Evolutionary conservation across 1,140 invertebrate genomes (phyloP).

Genomic region (Potamilus streckersoni): DNA sequence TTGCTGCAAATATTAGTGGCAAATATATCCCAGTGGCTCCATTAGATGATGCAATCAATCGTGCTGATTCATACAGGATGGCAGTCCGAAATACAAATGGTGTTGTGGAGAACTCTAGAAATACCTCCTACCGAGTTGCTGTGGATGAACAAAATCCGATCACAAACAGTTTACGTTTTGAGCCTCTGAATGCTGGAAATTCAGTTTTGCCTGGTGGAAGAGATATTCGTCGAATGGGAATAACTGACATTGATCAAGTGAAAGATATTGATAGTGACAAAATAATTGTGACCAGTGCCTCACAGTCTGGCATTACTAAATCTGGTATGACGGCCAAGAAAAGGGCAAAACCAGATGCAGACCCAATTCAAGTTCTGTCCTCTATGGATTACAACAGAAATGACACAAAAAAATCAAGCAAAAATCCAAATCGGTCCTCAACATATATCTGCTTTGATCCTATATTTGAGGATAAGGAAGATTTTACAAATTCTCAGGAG

Average conservation of each 20-base stretch:
- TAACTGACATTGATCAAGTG: conserved; percentile 60
- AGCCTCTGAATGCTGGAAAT: conserved; percentile 39
- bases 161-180: conserved; percentile 39
- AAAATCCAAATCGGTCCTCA: conserved; percentile 50
- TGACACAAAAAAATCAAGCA: conserved; percentile 33
- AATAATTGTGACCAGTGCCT: conserved; percentile 1
- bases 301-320: conserved; percentile 5
- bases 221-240: conserved; percentile 55
- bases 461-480: conserved; percentile 60
- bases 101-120: conserved; percentile 37
- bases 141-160: conserved; percentile 40
- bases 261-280: conserved; percentile 24
- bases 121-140: conserved; percentile 53
- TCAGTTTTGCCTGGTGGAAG: conserved; percentile 25
- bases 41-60: conserved; percentile 21
- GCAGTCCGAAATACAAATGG: conserved; percentile 54
- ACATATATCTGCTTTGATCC: conserved; percentile 63
- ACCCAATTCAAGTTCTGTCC: conserved; percentile 41
- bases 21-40: conserved; percentile 14
- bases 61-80: conserved; percentile 58
- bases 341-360: conserved; percentile 35
- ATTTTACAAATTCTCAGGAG: conserved; percentile 24
- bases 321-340: conserved; percentile 23
- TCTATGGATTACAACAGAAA: conserved; percentile 29
- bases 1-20: conserved; percentile 32